Conservation (phyloP, 2,113 vertebrate genomes). For the Gobio gobio region DNA sequence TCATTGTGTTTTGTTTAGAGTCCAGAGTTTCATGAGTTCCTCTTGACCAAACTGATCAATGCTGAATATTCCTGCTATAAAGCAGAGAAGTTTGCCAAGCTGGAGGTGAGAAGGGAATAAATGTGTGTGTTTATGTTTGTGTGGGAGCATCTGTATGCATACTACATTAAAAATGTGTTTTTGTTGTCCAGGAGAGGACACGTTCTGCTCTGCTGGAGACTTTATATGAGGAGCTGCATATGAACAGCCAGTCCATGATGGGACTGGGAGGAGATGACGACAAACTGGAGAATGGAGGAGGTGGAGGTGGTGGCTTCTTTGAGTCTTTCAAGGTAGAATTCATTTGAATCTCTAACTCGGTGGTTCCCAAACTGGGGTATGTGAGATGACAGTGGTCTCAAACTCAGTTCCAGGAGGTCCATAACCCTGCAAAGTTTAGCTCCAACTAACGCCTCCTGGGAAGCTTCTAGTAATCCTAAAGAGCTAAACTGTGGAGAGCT, state of each 20-base stretch:
- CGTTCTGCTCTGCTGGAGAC: slow-evolving; percentile 90
- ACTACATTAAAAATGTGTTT: neutral
- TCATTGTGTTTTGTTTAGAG: slow-evolving; percentile 73
- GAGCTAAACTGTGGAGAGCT: too few species aligned
- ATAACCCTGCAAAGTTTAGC: too few species aligned
- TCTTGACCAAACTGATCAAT: slow-evolving; percentile 97
- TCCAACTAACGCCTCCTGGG: too few species aligned
- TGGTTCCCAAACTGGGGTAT: too few species aligned
- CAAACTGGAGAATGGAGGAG: slow-evolving; percentile 87
- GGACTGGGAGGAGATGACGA: slow-evolving; percentile 89
- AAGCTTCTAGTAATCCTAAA: too few species aligned
- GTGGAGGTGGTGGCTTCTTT: slow-evolving; percentile 84
- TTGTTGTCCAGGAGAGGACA: slow-evolving; percentile 84
- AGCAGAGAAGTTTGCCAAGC: slow-evolving; percentile 94
- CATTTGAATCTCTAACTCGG: neutral
- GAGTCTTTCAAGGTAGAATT: slow-evolving; percentile 94
- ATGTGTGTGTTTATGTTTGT: slow-evolving; percentile 2
- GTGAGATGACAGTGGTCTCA: neutral
- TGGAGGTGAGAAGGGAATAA: slow-evolving; percentile 82
- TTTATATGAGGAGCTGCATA: slow-evolving; percentile 89
- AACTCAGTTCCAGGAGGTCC: too few species aligned
- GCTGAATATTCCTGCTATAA: slow-evolving; percentile 96
- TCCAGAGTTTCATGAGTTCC: slow-evolving; percentile 90
- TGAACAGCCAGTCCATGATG: slow-evolving; percentile 96
- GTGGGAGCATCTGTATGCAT: neutral